Evolutionary conservation across 2,888 invertebrate species (phyloP), one percentile per base, ranked within the genome.

Genomic region (Terebella lapidaria): DNA sequence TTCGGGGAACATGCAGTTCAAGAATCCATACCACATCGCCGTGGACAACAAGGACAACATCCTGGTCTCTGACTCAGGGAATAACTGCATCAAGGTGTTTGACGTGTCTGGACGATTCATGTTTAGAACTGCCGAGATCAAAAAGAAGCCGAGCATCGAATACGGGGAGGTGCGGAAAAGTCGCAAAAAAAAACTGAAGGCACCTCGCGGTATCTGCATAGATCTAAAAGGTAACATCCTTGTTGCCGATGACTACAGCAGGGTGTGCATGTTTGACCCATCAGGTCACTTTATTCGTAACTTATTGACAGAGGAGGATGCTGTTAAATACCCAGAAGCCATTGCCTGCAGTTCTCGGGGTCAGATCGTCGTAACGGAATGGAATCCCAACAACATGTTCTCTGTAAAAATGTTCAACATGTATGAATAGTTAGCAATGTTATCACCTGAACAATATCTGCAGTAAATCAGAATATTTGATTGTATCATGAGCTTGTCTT

Each of bases 211-310:
- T 69, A 92, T 99, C 63, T 94, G 95, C 18, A 94, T 97, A 61
- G 97, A 99, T 81, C 94, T 94, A 75, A 94, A 95, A 82, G 97
- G 97, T 35, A 96, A 92, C 84, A 94, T 99, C 74, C 88, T 94
- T 72, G 95, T 99, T n/a, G 97, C 95, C 22, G 97, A 99, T 45
- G 67, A 68, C 56, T 56, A 49, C 42, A 58, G 61, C 27, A 28
- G 66, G 25, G 66, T 68, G 45, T 58, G 62, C 22, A 61, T 68
- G 65, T 68, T 65, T 54, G 64, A 65, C 54, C n/a, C 27, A 1
- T 28, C 49, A 10, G 65, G 65, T 2, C 46, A 49, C 26, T 65
- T 54, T 56, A 45, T 63, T 25, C 24, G 66, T 3, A 64, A 63
- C 54, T 26, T 67, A 3, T 53, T 66, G 28, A 66, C 64, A 2